phyloP scores from a whole-genome alignment of 2,113 vertebrate genomes.

The Pycnonotus jocosus region DNA sequence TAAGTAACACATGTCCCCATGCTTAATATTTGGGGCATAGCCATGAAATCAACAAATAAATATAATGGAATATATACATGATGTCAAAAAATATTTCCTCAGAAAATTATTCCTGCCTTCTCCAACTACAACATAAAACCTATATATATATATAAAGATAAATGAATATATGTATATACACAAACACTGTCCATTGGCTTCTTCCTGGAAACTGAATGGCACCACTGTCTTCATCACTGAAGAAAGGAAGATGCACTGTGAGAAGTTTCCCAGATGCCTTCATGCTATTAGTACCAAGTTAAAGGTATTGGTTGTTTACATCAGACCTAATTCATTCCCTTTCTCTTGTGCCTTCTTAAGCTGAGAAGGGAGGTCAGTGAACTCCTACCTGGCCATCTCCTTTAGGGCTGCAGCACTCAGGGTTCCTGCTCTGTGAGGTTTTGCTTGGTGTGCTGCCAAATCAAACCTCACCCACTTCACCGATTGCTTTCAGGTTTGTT shows the following conservation, averaged over 20 bases:
- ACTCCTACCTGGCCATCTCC: background rate
- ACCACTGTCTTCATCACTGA: background rate
- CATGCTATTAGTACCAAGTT: background rate
- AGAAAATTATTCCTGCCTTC: background rate
- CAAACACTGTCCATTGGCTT: background rate
- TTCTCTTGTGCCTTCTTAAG: background rate
- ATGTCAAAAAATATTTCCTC: background rate
- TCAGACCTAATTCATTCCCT: background rate
- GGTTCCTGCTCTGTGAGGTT: background rate
- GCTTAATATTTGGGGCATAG: background rate
- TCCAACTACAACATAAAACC: background rate
- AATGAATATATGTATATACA: too few species aligned
- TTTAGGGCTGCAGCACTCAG: background rate
- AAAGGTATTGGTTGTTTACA: background rate
- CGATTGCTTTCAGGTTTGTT: fast-evolving
- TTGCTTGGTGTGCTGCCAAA: background rate
- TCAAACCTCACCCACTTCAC: background rate
- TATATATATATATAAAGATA: too few species aligned
- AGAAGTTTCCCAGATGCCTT: background rate
- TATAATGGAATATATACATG: background rate
- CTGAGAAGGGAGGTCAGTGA: background rate
- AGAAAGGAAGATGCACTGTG: background rate
- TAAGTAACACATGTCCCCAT: background rate
- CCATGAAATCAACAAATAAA: background rate
- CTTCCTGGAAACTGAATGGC: background rate